Conservation (phyloP, 2,797 vertebrate species). For the Erpetoichthys calabaricus region DNA sequence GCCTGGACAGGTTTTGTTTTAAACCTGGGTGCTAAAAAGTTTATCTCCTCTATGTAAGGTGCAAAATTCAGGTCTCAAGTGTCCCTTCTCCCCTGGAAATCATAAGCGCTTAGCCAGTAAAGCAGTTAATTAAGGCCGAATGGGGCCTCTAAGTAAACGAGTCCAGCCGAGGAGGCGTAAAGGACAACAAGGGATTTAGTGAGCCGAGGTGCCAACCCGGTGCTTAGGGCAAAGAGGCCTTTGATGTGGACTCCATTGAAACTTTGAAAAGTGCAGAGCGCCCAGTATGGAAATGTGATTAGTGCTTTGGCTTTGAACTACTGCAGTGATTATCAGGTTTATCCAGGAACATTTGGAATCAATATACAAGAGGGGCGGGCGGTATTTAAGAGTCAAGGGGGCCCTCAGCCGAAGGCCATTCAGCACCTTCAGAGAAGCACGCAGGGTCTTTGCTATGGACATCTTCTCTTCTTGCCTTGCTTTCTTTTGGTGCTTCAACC, state of each 20-base stretch:
- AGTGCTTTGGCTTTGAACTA: constrained; percentile 30
- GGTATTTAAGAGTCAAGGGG: constrained; percentile 37
- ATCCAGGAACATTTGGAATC: constrained; percentile 27
- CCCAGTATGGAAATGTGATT: constrained; percentile 48
- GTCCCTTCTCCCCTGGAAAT: constrained; percentile 33
- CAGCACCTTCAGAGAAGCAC: constrained; percentile 15
- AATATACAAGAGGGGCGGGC: constrained; percentile 17
- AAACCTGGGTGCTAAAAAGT: constrained; percentile 42
- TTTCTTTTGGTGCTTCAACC: constrained; percentile 26
- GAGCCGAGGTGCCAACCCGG: constrained; percentile 20
- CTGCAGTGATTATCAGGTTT: constrained; percentile 21
- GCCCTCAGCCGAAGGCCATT: constrained; percentile 21
- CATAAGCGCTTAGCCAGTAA: constrained; percentile 44
- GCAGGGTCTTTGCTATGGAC: constrained; percentile 27
- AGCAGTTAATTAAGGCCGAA: constrained; percentile 49
- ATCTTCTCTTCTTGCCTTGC: constrained; percentile 20
- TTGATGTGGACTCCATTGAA: constrained; percentile 37
- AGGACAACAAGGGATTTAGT: constrained; percentile 25
- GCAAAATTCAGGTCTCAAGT: constrained; percentile 28
- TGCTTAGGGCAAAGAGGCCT: constrained; percentile 27
- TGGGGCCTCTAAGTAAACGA: constrained; percentile 30
- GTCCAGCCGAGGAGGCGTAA: constrained; percentile 24
- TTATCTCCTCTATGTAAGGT: constrained; percentile 50
- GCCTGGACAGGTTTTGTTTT: constrained; percentile 44
- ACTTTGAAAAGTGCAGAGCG: constrained; percentile 18